These are phyloP conservation scores for Eutolmus rufibarbis DNA, from an alignment of 2,888 invertebrate species.

Conservation along the genomic window DNA sequence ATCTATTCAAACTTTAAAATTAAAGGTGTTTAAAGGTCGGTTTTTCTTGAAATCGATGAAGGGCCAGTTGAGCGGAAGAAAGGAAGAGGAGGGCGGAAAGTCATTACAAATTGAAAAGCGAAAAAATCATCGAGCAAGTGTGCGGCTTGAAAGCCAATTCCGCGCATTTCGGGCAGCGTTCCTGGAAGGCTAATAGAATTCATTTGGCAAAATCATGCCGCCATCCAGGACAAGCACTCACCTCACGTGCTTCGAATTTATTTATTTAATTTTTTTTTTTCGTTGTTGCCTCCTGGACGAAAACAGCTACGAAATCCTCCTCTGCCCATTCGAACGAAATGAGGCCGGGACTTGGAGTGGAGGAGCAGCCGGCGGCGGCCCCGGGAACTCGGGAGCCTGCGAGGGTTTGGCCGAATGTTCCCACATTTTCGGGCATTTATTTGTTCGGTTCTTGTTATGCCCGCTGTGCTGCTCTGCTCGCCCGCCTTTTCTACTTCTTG, in stretches of 20 bases:
- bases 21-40: background rate
- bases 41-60: background rate
- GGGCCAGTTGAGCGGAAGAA: background rate
- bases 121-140: background rate
- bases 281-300: background rate
- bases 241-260: background rate
- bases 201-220: background rate
- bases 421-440: background rate
- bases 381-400: background rate
- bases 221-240: background rate
- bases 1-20: background rate
- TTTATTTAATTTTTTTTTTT: background rate
- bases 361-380: background rate
- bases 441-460: background rate
- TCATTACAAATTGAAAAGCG: background rate
- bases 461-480: background rate
- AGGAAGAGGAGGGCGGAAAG: background rate
- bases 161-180: background rate
- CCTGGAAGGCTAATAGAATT: background rate
- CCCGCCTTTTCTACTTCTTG: background rate
- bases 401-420: background rate
- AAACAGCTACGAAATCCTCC: background rate
- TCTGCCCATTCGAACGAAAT: background rate
- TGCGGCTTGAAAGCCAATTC: background rate
- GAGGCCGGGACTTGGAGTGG: background rate